These are phyloP conservation scores for Palythoa caribaeorum DNA, from an alignment of 92 coral and sea anemone species.

Conservation along the genomic window DNA sequence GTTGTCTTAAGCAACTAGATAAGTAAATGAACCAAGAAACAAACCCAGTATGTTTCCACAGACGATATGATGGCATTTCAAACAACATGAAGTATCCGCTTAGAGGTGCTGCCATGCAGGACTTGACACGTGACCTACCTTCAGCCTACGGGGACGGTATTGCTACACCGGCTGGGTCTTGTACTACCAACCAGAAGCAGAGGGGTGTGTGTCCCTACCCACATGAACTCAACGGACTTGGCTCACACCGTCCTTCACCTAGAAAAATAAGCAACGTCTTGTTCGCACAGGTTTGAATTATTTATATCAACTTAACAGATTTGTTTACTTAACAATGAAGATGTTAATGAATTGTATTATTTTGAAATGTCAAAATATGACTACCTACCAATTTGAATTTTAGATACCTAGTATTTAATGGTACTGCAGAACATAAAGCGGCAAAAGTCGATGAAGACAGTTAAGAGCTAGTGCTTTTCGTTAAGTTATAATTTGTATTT, in stretches of 20 bases:
- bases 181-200: constrained; percentile 64
- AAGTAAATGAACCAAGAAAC: neutral
- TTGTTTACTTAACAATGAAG: too few relatives aligned
- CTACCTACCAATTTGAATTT: too few relatives aligned
- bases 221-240: constrained; percentile 80
- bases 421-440: too few relatives aligned
- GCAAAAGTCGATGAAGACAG: too few relatives aligned
- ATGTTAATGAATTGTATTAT: too few relatives aligned
- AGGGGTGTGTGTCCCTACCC: constrained; percentile 64
- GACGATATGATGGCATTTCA: constrained; percentile 89
- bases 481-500: too few relatives aligned
- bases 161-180: constrained; percentile 86
- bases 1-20: neutral
- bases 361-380: too few relatives aligned
- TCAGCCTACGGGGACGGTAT: constrained; percentile 84
- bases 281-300: constrained; percentile 74
- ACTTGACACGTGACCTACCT: constrained; percentile 80
- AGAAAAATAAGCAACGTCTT: constrained; percentile 86
- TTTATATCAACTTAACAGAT: too few relatives aligned
- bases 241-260: constrained; percentile 88
- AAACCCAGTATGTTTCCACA: constrained; percentile 19
- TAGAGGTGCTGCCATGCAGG: constrained; percentile 87
- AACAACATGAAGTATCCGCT: constrained; percentile 79
- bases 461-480: too few relatives aligned
- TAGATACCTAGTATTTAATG: too few relatives aligned